Evolutionary conservation across 2,797 vertebrate species (phyloP).

Genomic region (Anolis apletophallus): DNA sequence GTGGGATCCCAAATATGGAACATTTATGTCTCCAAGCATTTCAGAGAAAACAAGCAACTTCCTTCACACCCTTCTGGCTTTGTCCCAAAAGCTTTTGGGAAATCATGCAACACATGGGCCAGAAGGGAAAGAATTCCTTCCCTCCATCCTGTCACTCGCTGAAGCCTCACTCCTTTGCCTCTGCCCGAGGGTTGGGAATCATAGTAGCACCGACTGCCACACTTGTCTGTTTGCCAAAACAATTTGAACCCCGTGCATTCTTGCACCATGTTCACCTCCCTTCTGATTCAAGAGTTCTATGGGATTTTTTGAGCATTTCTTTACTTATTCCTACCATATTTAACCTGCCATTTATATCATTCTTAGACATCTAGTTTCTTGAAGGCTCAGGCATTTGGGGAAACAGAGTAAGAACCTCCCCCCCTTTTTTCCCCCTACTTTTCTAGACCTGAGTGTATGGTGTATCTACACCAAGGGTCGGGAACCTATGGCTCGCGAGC

Average conservation of each 20-base stretch:
- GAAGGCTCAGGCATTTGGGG: neutral
- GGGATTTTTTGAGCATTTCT: neutral
- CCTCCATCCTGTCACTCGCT: neutral
- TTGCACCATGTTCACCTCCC: neutral
- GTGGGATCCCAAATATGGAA: no score
- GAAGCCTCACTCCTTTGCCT: neutral
- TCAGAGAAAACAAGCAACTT: neutral
- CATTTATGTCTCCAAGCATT: no score
- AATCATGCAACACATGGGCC: neutral
- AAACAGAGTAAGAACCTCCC: no score
- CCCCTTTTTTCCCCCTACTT: neutral
- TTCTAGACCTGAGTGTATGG: neutral
- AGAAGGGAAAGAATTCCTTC: neutral
- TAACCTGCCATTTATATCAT: neutral
- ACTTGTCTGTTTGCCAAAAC: neutral
- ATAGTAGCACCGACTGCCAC: neutral
- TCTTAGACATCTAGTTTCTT: neutral
- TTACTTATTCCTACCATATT: neutral
- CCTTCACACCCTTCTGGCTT: neutral
- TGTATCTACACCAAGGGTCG: no score
- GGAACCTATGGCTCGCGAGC: no score
- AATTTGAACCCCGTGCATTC: neutral
- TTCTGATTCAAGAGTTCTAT: neutral
- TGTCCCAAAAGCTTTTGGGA: neutral
- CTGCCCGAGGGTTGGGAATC: neutral